A percentile compares a stretch with the other conserved stretches of the same genome.
Conservation (phyloP, 2,797 vertebrate species). For the Scolopax bukidnonensis region DNA sequence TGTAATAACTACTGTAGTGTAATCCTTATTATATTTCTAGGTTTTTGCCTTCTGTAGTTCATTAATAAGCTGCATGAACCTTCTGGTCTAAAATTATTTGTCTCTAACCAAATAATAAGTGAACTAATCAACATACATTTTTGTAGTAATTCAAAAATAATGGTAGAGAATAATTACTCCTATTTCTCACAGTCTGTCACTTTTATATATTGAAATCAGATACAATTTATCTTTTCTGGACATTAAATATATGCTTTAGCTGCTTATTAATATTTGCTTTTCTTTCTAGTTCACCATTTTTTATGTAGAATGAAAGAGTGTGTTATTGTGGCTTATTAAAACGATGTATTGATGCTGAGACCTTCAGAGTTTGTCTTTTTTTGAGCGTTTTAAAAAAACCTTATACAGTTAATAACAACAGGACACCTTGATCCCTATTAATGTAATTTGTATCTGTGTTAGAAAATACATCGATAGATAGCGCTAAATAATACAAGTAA, state of each 20-base stretch:
- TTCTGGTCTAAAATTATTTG: background rate
- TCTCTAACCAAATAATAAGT: constrained; percentile 45
- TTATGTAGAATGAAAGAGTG: background rate
- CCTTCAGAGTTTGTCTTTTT: background rate
- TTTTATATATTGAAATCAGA: constrained; percentile 32
- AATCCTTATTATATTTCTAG: background rate
- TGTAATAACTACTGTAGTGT: background rate
- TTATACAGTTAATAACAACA: background rate
- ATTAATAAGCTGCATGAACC: constrained; percentile 19
- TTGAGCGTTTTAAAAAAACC: background rate
- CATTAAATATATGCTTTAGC: constrained; percentile 14
- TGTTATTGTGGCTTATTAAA: background rate
- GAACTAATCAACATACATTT: constrained; percentile 4
- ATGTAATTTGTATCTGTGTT: background rate
- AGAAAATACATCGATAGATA: background rate
- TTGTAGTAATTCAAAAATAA: constrained; percentile 1
- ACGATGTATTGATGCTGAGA: background rate
- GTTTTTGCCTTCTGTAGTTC: constrained; percentile 14
- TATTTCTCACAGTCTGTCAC: constrained; percentile 35
- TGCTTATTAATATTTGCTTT: constrained; percentile 28
- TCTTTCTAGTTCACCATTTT: background rate
- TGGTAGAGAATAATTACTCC: constrained; percentile 47
- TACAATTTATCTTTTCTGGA: constrained; percentile 33
- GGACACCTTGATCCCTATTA: background rate
- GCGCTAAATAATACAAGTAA: background rate